A percentile compares a stretch with the other conserved stretches of the same genome.
Evolutionary conservation across 1,140 invertebrate species (phyloP).

Genomic region (Macrobrachium rosenbergii): DNA sequence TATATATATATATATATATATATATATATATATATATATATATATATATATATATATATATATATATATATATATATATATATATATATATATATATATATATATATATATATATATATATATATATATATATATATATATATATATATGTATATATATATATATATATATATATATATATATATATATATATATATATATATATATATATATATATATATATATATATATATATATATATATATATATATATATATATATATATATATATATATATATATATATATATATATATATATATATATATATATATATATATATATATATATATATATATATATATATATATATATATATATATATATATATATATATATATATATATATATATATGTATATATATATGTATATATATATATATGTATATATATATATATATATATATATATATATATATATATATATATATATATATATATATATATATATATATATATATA

Average conservation of each 20-base stretch:
- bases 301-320: constrained; percentile 11
- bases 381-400: constrained; percentile 1
- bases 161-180: too few species aligned
- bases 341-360: constrained; percentile 11
- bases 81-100: too few species aligned
- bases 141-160: too few species aligned
- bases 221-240: neutral
- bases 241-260: constrained; percentile 2
- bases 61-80: too few species aligned
- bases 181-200: too few species aligned
- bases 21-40: too few species aligned
- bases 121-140: too few species aligned
- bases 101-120: too few species aligned
- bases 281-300: neutral
- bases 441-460: too few species aligned
- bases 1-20: too few species aligned
- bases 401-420: neutral
- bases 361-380: constrained; percentile 11
- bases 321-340: constrained; percentile 5
- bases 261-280: constrained; percentile 11
- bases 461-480: too few species aligned
- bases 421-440: neutral
- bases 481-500: too few species aligned
- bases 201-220: neutral
- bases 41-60: neutral